phyloP scores from a whole-genome alignment of 35 echinoderm and acorn worm genomes.

The Patiria miniata region DNA sequence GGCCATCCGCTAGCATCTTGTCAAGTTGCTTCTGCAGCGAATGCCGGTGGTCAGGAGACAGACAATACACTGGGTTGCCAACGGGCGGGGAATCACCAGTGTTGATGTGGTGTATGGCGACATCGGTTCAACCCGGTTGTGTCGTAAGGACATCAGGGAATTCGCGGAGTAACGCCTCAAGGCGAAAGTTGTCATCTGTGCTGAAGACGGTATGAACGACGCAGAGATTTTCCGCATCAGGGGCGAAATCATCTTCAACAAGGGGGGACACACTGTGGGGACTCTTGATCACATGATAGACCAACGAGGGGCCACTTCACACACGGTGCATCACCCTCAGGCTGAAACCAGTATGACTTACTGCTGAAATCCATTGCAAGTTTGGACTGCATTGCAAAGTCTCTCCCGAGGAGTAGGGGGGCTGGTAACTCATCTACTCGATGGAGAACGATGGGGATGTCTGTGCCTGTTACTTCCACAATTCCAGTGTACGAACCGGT shows the following conservation, averaged over 20 bases:
- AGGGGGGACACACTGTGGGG: background rate
- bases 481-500: background rate
- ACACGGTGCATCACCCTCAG: conserved; percentile 14
- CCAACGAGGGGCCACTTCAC: conserved; percentile 53
- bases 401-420: conserved; percentile 41
- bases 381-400: conserved; percentile 17
- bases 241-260: background rate
- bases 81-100: conserved; percentile 38
- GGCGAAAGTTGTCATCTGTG: background rate
- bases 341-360: conserved; percentile 30
- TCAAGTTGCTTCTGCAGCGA: conserved; percentile 49
- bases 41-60: conserved; percentile 13
- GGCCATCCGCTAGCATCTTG: conserved; percentile 42
- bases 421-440: conserved; percentile 25
- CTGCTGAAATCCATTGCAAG: conserved; percentile 47
- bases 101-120: conserved; percentile 40
- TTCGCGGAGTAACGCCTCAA: background rate
- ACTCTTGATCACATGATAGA: background rate
- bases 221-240: background rate
- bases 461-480: conserved; percentile 13
- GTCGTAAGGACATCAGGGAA: conserved; percentile 29
- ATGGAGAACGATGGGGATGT: background rate
- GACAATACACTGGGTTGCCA: conserved; percentile 32
- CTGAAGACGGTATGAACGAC: background rate
- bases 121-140: conserved; percentile 56